Evolutionary conservation across 1,140 invertebrate genomes (phyloP).

Genomic region (Pantala flavescens): DNA sequence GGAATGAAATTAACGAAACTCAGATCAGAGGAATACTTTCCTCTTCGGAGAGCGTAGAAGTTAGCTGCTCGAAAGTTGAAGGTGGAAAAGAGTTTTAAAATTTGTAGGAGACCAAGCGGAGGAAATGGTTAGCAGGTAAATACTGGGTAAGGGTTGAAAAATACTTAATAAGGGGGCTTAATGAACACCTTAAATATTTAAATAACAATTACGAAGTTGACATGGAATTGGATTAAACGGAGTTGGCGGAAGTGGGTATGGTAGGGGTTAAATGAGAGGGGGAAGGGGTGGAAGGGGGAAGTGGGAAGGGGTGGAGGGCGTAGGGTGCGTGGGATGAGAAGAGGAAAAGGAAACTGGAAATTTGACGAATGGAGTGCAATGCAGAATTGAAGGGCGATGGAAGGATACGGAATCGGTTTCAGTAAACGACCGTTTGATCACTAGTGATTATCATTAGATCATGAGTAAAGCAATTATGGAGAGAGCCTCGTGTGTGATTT

Average conservation of each 20-base stretch:
- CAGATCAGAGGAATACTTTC: no score
- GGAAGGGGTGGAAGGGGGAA: background rate
- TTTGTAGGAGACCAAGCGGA: background rate
- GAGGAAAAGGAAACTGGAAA: no score
- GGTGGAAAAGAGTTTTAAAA: background rate
- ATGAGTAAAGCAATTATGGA: no score
- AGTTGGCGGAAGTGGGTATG: background rate
- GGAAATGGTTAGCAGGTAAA: background rate
- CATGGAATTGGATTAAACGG: background rate
- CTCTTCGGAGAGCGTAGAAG: no score
- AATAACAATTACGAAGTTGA: conserved; percentile 10
- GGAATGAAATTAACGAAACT: no score
- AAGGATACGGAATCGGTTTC: no score
- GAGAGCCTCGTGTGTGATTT: no score
- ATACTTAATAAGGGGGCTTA: background rate
- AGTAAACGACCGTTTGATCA: no score
- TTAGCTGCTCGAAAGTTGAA: background rate
- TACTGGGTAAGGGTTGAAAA: background rate
- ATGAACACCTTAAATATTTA: background rate
- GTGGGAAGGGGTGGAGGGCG: background rate
- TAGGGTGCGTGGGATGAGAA: background rate
- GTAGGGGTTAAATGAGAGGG: background rate
- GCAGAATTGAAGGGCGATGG: no score
- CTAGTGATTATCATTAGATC: no score
- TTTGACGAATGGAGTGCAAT: no score